Evolutionary conservation across 2,113 vertebrate genomes (phyloP), one percentile per base, ranked within the genome.

Genomic region (Phyllopteryx taeniolatus): DNA sequence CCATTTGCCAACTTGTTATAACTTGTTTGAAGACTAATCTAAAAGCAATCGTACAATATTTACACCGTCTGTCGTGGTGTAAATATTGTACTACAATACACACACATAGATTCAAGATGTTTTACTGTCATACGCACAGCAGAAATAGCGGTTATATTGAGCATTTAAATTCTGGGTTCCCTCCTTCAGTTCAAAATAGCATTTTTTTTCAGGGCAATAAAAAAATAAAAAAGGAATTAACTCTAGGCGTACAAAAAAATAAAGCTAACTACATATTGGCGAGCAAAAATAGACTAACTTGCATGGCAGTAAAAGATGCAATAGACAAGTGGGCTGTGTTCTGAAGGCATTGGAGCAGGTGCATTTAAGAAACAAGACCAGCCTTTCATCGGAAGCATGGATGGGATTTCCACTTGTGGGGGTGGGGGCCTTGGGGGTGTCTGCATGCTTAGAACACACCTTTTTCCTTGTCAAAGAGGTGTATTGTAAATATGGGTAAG

Each of bases 261-360:
- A 22, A 56, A 11, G 53, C 9, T 6, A 39, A 39, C 35, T 1
- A 39, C 6, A 39, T 59, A 35, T 17, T 5, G 57, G 27, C 12
- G 13, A 4, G 4, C 3, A 13, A 60, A 64, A 27, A 22, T 9
- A 8, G 39, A 10, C 19, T 13, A 39, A 42, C 15, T 5, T 42
- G 19, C 10, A 44, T 64, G 60, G 47, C 53, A 57, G 62, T 78
- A 68, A 80, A 85, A 75, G 78, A 78, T 77, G 79, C 2, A 5
- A 71, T 66, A 84, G 77, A 33, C 78, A 33, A 71, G 35, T 33
- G 57, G 63, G 57, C 59, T 39, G 74, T 73, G 78, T 71, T 53
- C 59, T 27, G 64, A 63, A 75, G 79, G 71, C 71, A 74, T 67
- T 62, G 66, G 70, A 87, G 88, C 90, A 89, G 87, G 90, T 90